These are phyloP conservation scores for Epizoanthus scotinus DNA, from an alignment of 92 coral and sea anemone species.

Conservation along the genomic window DNA sequence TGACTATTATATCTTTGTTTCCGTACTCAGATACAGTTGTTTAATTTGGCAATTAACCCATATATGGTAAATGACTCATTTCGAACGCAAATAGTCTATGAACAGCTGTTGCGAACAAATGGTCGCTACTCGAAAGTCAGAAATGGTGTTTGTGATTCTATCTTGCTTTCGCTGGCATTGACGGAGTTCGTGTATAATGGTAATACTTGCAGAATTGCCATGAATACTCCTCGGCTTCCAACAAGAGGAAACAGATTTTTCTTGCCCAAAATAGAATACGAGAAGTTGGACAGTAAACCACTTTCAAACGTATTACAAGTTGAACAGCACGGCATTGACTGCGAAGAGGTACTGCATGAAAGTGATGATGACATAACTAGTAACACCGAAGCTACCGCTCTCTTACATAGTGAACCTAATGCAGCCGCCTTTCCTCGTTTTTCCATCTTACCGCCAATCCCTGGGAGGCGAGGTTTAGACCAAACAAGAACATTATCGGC, in stretches of 20 bases:
- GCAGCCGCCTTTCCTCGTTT: constrained; percentile 66
- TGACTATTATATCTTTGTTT: neutral
- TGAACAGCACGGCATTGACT: constrained; percentile 44
- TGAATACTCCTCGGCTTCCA: constrained; percentile 29
- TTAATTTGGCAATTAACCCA: constrained; percentile 3
- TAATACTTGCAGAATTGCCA: neutral
- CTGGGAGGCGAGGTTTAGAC: constrained; percentile 27
- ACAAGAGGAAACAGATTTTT: constrained; percentile 65
- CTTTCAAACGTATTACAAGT: constrained; percentile 27
- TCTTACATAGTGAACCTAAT: constrained; percentile 31
- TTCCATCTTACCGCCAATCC: constrained; percentile 79
- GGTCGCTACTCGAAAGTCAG: constrained; percentile 8
- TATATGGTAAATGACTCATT: constrained; percentile 23
- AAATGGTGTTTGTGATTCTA: constrained; percentile 8
- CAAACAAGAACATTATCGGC: constrained; percentile 4
- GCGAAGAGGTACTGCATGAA: constrained; percentile 30
- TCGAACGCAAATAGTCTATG: constrained; percentile 26
- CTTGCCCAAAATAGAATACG: constrained; percentile 77
- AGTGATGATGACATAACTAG: constrained; percentile 35
- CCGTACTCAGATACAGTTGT: neutral
- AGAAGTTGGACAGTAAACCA: constrained; percentile 44
- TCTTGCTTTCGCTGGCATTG: neutral
- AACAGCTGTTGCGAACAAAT: constrained; percentile 26
- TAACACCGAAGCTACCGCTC: constrained; percentile 30
- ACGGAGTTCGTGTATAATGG: too few relatives aligned